Evolutionary conservation across 2,797 vertebrate genomes (phyloP).

Genomic region (Erithacus rubecula): DNA sequence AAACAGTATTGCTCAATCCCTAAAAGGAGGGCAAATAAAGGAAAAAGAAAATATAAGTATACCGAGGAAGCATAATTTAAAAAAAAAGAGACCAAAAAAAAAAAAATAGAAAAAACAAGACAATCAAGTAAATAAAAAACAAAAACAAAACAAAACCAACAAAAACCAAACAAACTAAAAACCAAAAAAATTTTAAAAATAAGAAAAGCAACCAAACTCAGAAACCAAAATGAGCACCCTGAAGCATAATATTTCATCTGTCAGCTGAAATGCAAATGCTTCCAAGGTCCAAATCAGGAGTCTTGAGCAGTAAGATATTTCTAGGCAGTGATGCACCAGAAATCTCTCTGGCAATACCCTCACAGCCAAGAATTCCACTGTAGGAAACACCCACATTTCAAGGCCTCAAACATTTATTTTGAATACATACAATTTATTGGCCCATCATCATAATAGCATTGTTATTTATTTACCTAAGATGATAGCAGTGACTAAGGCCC

Average conservation of each 20-base stretch:
- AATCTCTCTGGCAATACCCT: background rate
- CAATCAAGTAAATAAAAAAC: background rate
- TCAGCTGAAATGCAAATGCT: background rate
- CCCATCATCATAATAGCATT: background rate
- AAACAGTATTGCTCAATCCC: background rate
- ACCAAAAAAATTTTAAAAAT: too few relatives aligned
- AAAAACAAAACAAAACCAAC: background rate
- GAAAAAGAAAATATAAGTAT: background rate
- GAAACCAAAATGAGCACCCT: background rate
- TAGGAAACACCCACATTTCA: background rate
- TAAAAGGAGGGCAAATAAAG: background rate
- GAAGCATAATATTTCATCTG: background rate
- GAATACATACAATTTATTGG: constrained; percentile 6
- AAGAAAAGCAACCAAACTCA: background rate
- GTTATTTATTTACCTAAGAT: constrained; percentile 10
- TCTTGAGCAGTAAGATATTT: background rate
- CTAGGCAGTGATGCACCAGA: background rate
- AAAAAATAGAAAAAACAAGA: background rate
- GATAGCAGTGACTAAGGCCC: background rate
- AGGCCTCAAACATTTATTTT: background rate
- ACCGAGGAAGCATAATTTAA: background rate
- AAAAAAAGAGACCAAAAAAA: background rate
- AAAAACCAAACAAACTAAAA: too few relatives aligned
- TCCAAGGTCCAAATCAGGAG: background rate
- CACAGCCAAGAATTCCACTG: background rate